Percentiles rank a stretch among this genome's conserved stretches.
These are phyloP conservation scores for Zalophus californianus DNA, from an alignment of 2,797 vertebrate species.

Conservation along the genomic window DNA sequence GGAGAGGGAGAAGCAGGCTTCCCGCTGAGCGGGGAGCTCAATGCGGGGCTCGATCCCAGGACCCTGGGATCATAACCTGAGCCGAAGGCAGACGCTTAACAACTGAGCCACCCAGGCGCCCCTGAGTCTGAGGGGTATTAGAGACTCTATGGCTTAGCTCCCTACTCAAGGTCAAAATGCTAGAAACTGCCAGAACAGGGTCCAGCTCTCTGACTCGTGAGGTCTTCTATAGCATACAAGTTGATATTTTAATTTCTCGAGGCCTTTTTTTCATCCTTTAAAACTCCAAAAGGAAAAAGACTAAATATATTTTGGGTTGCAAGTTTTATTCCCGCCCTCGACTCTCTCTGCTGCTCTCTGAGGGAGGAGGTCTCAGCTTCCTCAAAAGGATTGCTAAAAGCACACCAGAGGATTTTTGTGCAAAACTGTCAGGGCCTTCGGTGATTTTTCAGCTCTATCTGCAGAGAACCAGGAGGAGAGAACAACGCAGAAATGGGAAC, in stretches of 20 bases:
- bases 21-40: too few species aligned
- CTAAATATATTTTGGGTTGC: not conserved
- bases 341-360: not conserved
- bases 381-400: conserved; percentile 28
- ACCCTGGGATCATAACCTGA: too few species aligned
- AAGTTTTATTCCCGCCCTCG: not conserved
- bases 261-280: not conserved
- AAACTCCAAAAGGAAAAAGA: conserved; percentile 4
- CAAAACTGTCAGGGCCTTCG: not conserved
- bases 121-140: not conserved
- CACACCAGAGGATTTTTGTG: not conserved
- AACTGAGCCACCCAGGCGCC: too few species aligned
- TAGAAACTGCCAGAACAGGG: not conserved
- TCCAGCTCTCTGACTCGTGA: not conserved
- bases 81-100: too few species aligned
- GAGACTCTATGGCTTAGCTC: not conserved
- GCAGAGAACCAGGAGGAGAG: not conserved
- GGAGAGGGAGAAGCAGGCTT: too few species aligned
- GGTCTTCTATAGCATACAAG: not conserved
- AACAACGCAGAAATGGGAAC: not conserved
- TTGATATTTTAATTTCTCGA: not conserved
- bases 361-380: not conserved
- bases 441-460: conserved; percentile 16
- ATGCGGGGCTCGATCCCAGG: too few species aligned
- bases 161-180: conserved; percentile 11